phyloP scores from a whole-genome alignment of 2,888 invertebrate species.

The Hartigia nigra region DNA sequence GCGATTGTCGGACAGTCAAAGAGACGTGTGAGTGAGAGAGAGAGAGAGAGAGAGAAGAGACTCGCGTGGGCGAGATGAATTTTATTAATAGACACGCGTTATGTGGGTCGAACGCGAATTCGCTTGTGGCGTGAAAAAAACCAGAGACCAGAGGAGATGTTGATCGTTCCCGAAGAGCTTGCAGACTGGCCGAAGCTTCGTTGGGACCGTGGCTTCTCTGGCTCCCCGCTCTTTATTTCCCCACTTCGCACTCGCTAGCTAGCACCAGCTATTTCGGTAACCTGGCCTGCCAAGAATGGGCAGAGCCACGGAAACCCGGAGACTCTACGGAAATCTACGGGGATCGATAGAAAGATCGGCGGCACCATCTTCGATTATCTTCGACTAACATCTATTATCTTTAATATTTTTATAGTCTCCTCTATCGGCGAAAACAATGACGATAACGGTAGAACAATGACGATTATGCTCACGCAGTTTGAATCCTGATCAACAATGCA shows the following conservation, averaged over 20 bases:
- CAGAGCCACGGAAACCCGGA: constrained; percentile 45
- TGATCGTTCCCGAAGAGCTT: constrained; percentile 49
- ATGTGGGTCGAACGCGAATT: background rate
- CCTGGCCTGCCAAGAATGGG: constrained; percentile 65
- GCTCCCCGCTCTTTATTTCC: background rate
- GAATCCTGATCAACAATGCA: background rate
- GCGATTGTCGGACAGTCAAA: constrained; percentile 11
- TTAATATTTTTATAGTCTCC: background rate
- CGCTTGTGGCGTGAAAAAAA: constrained; percentile 1
- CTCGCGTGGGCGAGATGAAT: background rate
- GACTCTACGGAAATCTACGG: constrained; percentile 3
- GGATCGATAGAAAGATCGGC: background rate
- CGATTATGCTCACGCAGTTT: background rate
- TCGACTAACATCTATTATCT: background rate
- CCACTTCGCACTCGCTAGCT: background rate
- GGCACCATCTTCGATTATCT: background rate
- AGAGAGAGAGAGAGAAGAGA: constrained; percentile 10
- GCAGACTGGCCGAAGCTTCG: constrained; percentile 46
- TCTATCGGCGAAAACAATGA: background rate
- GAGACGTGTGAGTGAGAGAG: constrained; percentile 10
- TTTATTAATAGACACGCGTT: background rate
- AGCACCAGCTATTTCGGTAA: constrained; percentile 62
- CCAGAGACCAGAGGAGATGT: constrained; percentile 36
- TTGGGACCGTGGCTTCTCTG: background rate
- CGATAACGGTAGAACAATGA: background rate